Evolutionary conservation across 2,113 vertebrate species (phyloP).

Genomic region (Saccopteryx bilineata): DNA sequence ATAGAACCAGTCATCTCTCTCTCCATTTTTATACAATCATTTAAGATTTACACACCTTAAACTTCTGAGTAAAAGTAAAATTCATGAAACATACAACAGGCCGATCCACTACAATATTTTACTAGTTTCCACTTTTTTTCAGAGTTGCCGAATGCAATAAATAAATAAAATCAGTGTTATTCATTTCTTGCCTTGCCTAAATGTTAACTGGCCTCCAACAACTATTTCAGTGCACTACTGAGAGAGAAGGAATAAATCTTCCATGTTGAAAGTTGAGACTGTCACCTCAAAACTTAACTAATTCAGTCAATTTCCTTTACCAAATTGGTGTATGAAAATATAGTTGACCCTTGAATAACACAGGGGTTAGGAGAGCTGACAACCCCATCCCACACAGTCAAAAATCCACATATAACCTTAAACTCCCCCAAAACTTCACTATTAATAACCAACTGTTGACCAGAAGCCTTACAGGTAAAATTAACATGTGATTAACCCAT

Average conservation of each 20-base stretch:
- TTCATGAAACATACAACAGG: background rate
- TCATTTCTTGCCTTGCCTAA: background rate
- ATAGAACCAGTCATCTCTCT: background rate
- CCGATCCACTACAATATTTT: background rate
- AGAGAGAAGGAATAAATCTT: background rate
- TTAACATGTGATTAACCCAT: background rate
- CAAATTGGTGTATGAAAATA: background rate
- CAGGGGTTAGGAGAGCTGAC: background rate
- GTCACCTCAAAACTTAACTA: slow-evolving; percentile 27
- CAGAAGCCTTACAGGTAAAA: background rate
- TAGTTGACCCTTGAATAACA: background rate
- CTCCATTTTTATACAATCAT: slow-evolving; percentile 19
- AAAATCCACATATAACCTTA: background rate
- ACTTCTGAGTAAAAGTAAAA: slow-evolving; percentile 38
- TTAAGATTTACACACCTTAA: background rate
- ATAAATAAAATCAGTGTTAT: slow-evolving; percentile 17
- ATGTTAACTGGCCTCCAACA: background rate
- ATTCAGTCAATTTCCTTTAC: slow-evolving; percentile 7
- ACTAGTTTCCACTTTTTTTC: background rate
- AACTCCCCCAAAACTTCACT: background rate
- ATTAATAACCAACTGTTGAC: background rate
- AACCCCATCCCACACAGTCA: background rate
- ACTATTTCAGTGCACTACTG: background rate
- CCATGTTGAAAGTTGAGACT: background rate
- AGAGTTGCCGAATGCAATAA: background rate